These are phyloP conservation scores for Diarsia rubi DNA, from an alignment of 2,888 invertebrate genomes.

Conservation along the genomic window DNA sequence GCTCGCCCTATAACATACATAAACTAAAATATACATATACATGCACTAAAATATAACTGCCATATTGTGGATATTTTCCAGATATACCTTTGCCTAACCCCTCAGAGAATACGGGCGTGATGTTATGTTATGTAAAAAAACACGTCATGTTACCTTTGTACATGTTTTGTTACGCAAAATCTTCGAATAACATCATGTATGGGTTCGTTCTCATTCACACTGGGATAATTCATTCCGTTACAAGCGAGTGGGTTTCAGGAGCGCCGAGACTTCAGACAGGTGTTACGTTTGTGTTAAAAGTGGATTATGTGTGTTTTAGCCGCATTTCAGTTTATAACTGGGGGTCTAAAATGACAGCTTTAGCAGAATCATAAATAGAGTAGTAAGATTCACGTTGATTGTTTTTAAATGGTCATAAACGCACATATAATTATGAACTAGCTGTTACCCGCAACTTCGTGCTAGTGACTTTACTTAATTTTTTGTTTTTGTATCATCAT, in stretches of 20 bases:
- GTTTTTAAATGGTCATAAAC: too few relatives aligned
- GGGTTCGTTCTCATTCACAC: conserved; percentile 31
- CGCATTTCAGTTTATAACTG: conserved; percentile 5
- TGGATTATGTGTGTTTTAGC: conserved; percentile 28
- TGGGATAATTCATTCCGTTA: conserved; percentile 38
- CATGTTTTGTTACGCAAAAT: conserved; percentile 21
- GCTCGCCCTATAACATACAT: background rate
- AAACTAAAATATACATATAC: background rate
- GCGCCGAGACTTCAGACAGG: conserved; percentile 23
- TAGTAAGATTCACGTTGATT: too few relatives aligned
- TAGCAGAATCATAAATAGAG: too few relatives aligned
- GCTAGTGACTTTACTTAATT: too few relatives aligned
- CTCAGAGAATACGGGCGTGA: background rate
- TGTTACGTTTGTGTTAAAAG: conserved; percentile 27
- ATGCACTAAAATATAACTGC: background rate
- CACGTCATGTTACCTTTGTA: background rate
- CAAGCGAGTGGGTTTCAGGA: conserved; percentile 41
- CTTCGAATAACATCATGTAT: conserved; percentile 29
- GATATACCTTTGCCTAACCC: background rate
- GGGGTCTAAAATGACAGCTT: too few relatives aligned
- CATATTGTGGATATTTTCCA: background rate
- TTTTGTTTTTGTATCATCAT: too few relatives aligned
- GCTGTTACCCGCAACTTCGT: too few relatives aligned
- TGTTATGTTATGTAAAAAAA: background rate
- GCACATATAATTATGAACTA: too few relatives aligned